A percentile compares a stretch with the other conserved stretches of the same genome.
Evolutionary conservation across 2,797 vertebrate species (phyloP).

Genomic region (Rallus crepitans): DNA sequence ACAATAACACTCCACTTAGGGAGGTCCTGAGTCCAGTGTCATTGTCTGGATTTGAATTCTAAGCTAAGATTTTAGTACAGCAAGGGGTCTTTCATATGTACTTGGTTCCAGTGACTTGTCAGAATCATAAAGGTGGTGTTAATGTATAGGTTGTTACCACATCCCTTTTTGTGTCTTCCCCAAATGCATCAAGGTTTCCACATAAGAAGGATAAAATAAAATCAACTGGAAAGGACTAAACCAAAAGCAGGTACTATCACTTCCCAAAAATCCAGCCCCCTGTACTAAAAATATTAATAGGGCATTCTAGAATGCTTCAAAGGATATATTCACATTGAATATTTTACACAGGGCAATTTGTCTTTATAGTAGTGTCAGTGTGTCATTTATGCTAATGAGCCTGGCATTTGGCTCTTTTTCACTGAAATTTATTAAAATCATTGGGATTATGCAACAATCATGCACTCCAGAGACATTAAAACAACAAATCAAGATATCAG

Average conservation of each 20-base stretch:
- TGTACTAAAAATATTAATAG: background rate
- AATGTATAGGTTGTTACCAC: background rate
- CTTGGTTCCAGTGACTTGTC: background rate
- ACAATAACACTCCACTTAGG: background rate
- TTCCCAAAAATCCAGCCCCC: background rate
- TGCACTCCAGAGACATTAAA: conserved; percentile 4
- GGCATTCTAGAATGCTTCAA: conserved; percentile 39
- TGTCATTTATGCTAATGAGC: conserved; percentile 67
- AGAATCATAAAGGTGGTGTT: background rate
- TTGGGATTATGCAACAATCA: conserved; percentile 16
- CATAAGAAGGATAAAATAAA: background rate
- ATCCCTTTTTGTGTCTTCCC: background rate
- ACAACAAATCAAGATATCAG: background rate
- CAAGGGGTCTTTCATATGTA: background rate
- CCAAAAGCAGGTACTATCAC: background rate
- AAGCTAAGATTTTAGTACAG: background rate
- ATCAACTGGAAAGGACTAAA: background rate
- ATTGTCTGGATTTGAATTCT: background rate
- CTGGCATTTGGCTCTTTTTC: conserved; percentile 25
- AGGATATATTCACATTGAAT: conserved; percentile 36
- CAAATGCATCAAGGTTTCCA: background rate
- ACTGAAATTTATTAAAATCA: conserved; percentile 12
- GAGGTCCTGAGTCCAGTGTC: background rate
- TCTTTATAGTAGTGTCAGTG: conserved; percentile 49
- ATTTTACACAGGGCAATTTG: conserved; percentile 26